Percentiles rank a stretch among this genome's conserved stretches.
Evolutionary conservation across 2,888 invertebrate genomes (phyloP).

Genomic region (Cacoxenus indagator): DNA sequence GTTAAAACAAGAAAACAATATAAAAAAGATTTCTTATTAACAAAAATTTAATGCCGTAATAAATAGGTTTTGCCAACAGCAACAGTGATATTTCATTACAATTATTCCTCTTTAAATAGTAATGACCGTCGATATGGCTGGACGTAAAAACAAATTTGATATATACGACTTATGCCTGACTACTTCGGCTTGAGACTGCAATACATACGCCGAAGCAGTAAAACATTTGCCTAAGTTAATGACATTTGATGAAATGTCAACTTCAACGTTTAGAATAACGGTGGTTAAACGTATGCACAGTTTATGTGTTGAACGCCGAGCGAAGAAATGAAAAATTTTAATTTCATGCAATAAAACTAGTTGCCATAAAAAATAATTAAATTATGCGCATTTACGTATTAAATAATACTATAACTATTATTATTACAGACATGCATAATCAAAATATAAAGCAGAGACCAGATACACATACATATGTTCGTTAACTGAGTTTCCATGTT

Average conservation of each 20-base stretch:
- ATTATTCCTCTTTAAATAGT: too few species aligned
- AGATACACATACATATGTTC: not conserved
- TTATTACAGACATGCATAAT: too few species aligned
- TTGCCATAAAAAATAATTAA: not conserved
- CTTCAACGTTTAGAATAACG: not conserved
- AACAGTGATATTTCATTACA: too few species aligned
- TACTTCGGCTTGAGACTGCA: not conserved
- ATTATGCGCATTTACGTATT: not conserved
- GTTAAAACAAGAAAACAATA: too few species aligned
- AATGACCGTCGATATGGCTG: too few species aligned
- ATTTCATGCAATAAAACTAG: not conserved
- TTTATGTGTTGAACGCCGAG: not conserved
- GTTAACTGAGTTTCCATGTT: not conserved
- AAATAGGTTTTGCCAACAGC: too few species aligned
- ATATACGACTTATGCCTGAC: too few species aligned
- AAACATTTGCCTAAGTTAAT: conserved; percentile 19
- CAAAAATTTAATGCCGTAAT: too few species aligned
- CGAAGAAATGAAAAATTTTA: not conserved
- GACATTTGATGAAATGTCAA: conserved; percentile 17
- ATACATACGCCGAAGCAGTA: not conserved
- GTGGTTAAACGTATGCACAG: not conserved
- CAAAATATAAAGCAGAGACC: not conserved
- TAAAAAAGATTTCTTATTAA: too few species aligned
- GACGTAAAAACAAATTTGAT: too few species aligned
- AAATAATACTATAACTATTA: not conserved